Evolutionary conservation across 2,113 vertebrate genomes (phyloP).

Genomic region (Felis catus): DNA sequence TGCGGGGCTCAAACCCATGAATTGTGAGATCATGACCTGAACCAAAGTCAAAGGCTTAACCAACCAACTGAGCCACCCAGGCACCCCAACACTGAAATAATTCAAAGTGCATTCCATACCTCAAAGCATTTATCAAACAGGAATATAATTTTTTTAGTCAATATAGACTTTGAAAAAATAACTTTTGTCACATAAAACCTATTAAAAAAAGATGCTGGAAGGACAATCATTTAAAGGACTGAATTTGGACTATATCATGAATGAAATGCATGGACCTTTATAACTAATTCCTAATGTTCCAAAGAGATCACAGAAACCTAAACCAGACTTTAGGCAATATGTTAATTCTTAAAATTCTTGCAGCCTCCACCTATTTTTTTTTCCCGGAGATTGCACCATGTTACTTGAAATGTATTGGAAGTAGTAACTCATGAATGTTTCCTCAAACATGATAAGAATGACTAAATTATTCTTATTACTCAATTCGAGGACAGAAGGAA

Average conservation of each 20-base stretch:
- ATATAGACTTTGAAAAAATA: not conserved
- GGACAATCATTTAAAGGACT: not conserved
- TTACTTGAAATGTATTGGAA: not conserved
- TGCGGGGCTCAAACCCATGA: no score
- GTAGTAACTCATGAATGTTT: not conserved
- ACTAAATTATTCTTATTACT: not conserved
- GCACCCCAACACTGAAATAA: not conserved
- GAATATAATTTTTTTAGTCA: not conserved
- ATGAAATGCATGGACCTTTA: not conserved
- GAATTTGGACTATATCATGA: not conserved
- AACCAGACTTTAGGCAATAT: not conserved
- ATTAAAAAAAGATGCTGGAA: not conserved
- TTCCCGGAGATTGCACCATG: not conserved
- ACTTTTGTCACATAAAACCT: not conserved
- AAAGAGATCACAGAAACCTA: not conserved
- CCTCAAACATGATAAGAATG: not conserved
- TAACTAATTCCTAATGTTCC: not conserved
- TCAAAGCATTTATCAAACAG: not conserved
- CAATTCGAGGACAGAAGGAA: not conserved
- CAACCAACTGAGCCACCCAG: no score
- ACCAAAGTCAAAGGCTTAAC: no score
- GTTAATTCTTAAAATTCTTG: not conserved
- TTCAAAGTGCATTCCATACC: not conserved
- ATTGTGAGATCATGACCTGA: no score
- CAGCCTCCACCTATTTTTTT: not conserved